Conservation (phyloP, 2,888 invertebrate species). For the Chymomyza fuscimana region DNA sequence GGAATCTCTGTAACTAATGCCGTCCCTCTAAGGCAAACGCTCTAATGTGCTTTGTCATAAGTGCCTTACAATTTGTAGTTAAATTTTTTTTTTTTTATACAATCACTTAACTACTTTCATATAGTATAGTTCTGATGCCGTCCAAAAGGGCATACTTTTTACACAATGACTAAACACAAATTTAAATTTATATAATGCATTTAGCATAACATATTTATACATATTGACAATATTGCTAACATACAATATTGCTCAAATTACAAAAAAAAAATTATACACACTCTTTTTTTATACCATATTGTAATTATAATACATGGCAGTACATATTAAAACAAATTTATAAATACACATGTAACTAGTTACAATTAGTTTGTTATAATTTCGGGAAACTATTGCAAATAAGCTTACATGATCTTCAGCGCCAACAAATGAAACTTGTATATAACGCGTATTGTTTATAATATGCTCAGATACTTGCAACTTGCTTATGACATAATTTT, state of each 20-base stretch:
- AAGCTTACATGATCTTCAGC: too few species aligned
- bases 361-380: background rate
- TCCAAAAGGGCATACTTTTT: slow-evolving; percentile 25
- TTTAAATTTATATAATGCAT: slow-evolving; percentile 11
- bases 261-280: background rate
- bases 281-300: background rate
- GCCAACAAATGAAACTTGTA: too few species aligned
- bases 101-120: slow-evolving; percentile 13
- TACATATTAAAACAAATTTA: background rate
- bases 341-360: background rate
- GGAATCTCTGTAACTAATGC: slow-evolving; percentile 7
- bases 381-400: too few species aligned
- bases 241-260: background rate
- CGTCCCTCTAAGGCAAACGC: background rate
- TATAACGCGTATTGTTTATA: too few species aligned
- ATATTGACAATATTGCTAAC: background rate
- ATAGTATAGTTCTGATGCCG: slow-evolving; percentile 22
- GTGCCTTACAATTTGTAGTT: slow-evolving; percentile 54
- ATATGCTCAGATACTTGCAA: too few species aligned
- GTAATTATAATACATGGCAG: background rate
- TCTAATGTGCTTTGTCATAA: slow-evolving; percentile 6
- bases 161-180: slow-evolving; percentile 17
- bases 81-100: slow-evolving; percentile 32
- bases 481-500: too few species aligned
- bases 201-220: slow-evolving; percentile 1